Evolutionary conservation across 2,888 invertebrate genomes (phyloP).

Genomic region (Shargacucullia verbasci): DNA sequence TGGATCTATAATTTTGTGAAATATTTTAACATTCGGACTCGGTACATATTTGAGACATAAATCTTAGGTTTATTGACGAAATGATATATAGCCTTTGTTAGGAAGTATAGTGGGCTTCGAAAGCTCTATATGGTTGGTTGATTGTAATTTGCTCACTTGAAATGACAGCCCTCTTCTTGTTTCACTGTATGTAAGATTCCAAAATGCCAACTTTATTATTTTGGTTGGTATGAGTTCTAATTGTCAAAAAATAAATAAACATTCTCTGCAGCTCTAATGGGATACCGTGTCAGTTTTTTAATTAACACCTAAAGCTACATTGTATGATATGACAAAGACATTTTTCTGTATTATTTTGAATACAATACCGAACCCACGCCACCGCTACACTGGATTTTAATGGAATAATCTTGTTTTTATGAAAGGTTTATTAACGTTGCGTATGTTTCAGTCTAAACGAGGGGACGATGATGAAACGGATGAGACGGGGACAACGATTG

Average conservation of each 20-base stretch:
- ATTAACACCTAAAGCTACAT: not conserved
- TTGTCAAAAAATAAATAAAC: no score
- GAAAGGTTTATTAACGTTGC: conserved; percentile 33
- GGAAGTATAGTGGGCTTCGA: no score
- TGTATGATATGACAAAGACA: conserved; percentile 8
- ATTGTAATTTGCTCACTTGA: no score
- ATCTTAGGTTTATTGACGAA: not conserved
- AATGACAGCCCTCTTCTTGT: no score
- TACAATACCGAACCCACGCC: not conserved
- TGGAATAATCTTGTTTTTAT: conserved; percentile 40
- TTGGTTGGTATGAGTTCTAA: no score
- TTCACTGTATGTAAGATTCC: no score
- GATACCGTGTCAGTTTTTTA: no score
- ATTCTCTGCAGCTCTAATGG: no score
- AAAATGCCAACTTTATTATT: no score
- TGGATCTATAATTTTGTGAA: not conserved
- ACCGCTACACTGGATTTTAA: conserved; percentile 15
- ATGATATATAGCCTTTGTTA: no score
- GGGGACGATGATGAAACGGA: conserved; percentile 69
- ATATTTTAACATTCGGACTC: not conserved
- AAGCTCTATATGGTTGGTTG: no score
- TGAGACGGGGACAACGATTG: conserved; percentile 57
- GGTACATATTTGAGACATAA: not conserved
- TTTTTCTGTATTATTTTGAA: conserved; percentile 10
- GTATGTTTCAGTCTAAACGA: conserved; percentile 68